A percentile compares a stretch with the other conserved stretches of the same genome.
Evolutionary conservation across 2,888 invertebrate species (phyloP).

Genomic region (Cabera pusaria): DNA sequence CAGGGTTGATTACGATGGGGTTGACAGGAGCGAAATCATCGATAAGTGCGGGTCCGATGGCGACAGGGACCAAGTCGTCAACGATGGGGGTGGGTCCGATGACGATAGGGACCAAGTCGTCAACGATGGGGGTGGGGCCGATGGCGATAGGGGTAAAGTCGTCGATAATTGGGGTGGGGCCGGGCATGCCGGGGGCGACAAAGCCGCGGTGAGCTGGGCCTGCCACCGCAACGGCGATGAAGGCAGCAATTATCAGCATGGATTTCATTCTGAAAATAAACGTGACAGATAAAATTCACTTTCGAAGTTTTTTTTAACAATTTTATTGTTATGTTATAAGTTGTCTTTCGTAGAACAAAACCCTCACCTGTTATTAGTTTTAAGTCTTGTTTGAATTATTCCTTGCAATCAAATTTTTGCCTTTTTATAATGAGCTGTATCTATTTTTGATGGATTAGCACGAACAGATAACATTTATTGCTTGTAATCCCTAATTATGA

Average conservation of each 20-base stretch:
- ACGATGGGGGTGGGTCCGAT: constrained; percentile 29
- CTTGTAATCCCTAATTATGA: constrained; percentile 29
- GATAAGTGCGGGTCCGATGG: constrained; percentile 26
- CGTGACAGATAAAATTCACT: neutral
- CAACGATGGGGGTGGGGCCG: constrained; percentile 22
- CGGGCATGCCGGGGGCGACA: constrained; percentile 27
- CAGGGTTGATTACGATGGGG: constrained; percentile 27
- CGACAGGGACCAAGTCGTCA: constrained; percentile 28
- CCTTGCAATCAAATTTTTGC: constrained; percentile 4
- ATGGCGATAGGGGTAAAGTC: constrained; percentile 26
- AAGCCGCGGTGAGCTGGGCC: constrained; percentile 35
- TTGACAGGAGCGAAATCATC: constrained; percentile 22
- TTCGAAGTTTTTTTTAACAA: neutral
- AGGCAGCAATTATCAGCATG: constrained; percentile 43
- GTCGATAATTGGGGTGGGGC: constrained; percentile 28
- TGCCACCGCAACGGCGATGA: constrained; percentile 44
- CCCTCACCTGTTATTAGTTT: constrained; percentile 35
- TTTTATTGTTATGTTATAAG: neutral
- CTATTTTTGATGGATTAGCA: constrained; percentile 14
- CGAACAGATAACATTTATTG: constrained; percentile 35
- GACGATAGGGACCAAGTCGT: constrained; percentile 27
- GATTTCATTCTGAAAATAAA: constrained; percentile 41
- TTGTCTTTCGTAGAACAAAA: neutral
- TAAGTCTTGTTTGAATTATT: constrained; percentile 35
- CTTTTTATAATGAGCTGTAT: constrained; percentile 37